Evolutionary conservation across 2,888 invertebrate genomes (phyloP), one percentile per base, ranked within the genome.

Genomic region (Tinea semifulvella): DNA sequence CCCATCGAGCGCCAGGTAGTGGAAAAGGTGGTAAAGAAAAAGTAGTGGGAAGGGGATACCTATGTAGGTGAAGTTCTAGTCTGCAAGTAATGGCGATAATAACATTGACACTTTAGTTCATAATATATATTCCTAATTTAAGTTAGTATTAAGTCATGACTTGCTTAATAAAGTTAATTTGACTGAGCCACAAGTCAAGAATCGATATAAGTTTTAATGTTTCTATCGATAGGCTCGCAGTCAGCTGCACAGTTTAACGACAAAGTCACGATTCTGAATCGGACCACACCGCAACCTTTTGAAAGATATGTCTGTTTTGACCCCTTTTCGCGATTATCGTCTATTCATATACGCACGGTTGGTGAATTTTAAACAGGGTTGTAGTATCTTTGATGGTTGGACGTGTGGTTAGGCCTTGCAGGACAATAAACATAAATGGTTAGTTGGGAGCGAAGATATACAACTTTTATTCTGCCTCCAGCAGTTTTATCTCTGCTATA

Each of bases 261-360:
- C 45, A 14, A 10, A 45, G 47, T 47, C 47, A 47, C 47, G 47
- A 47, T 40, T 20, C 22, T 11, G 40, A 40, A 44, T 46, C 48
- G 49, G 40, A 49, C 52, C 49, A 51, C 48, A 42, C 44, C 20
- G 44, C 48, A 49, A 55, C 52, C 56, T 52, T 56, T 58, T 51
- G 51, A 56, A 51, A 54, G 54, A 54, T 55, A 52, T 53, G 52
- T 49, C 51, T 57, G 58, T 60, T 63, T 55, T 63, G 64, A 64
- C 65, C 67, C 56, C 58, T 64, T 68, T 61, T 59, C 56, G 50
- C 56, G 51, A 59, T 64, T 65, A 64, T 67, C 61, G 61, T 58
- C 63, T 63, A 67, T 70, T 65, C 67, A 65, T 59, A 62, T 52
- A 53, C 49, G 53, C 48, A 55, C 65, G 57, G 52, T 59, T 49